phyloP scores from a whole-genome alignment of 2,888 invertebrate species.

The Harpalus rubripes region DNA sequence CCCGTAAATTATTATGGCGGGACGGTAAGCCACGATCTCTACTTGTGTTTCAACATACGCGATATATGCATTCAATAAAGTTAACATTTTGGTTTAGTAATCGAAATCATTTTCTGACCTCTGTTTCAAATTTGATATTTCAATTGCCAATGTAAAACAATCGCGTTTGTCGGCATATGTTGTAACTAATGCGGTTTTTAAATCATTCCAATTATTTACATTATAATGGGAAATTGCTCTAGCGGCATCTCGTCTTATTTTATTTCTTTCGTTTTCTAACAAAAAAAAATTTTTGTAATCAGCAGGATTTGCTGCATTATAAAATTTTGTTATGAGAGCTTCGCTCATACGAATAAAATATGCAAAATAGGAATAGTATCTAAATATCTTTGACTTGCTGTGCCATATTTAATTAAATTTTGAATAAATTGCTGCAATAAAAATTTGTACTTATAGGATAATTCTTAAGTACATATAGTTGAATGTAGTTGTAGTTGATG shows the following conservation, averaged over 20 bases:
- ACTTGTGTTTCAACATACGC: conserved; percentile 25
- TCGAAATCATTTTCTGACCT: neutral
- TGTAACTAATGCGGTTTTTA: neutral
- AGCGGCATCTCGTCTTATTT: neutral
- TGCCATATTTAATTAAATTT: neutral
- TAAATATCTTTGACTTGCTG: neutral
- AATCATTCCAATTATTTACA: neutral
- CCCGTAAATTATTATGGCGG: conserved; percentile 11
- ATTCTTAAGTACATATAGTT: neutral
- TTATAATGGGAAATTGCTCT: conserved; percentile 20
- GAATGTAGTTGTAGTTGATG: neutral
- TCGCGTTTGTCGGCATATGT: conserved; percentile 6
- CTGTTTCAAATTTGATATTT: conserved; percentile 16
- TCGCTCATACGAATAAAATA: conserved; percentile 36
- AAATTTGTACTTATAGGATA: neutral
- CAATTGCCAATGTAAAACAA: conserved; percentile 1
- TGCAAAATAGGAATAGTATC: neutral
- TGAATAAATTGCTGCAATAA: neutral
- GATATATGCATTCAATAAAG: neutral
- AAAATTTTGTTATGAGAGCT: conserved; percentile 12
- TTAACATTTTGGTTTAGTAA: conserved; percentile 18
- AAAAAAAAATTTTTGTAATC: conserved; percentile 29
- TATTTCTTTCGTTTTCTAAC: neutral
- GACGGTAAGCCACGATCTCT: neutral
- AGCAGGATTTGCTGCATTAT: neutral